Base-by-base conservation (phyloP, 2,888 invertebrate genomes). In the Patella depressa region DNA sequence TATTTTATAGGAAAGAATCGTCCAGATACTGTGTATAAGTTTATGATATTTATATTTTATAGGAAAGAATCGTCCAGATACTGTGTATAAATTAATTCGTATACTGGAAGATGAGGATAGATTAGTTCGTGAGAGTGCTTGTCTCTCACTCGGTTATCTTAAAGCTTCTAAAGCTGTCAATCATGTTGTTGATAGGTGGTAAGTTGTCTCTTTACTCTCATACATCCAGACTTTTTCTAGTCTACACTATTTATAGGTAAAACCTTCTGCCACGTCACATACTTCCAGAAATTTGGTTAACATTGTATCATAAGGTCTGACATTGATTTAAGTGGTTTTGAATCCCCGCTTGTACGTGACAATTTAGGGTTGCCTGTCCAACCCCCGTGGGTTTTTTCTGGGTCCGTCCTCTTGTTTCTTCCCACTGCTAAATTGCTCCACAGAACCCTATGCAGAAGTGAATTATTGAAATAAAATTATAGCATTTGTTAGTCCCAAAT, bases 91-190 rank as follows among this genome's bases (percentile, higher is more conserved):
- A 45, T 80, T 89, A 53, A 78, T 87, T 0, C 72, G 73, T 11
- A 69, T 85, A 74, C 72, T 89, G 59, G 80, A 84, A 29, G 88
- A 89, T 80, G 87, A 88, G 74, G 89, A 89, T 73, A 73, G 89
- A 17, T 78, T 89, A 45, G 89, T 89, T 1, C 78, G 89, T 57
- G 88, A 89, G 78, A 88, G 88, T 81, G 87, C 87, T 34, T 88
- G 88, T 55, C 82, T 89, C 1, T 86, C 87, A 53, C 80, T 89
- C 11, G 89, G 88, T 9, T 83, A 82, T 71, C 84, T 89, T 71
- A 83, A 85, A 75, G 84, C 84, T 34, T 76, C 53, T 1, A 72
- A 79, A 71, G 87, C 88, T 53, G 87, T 87, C 3, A 74, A 82
- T 15, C 65, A 75, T 53, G 80, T 88, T 14, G 79, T 86, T 9